Conservation (phyloP, 2,888 invertebrate genomes). For the Drosophila emarginata region DNA sequence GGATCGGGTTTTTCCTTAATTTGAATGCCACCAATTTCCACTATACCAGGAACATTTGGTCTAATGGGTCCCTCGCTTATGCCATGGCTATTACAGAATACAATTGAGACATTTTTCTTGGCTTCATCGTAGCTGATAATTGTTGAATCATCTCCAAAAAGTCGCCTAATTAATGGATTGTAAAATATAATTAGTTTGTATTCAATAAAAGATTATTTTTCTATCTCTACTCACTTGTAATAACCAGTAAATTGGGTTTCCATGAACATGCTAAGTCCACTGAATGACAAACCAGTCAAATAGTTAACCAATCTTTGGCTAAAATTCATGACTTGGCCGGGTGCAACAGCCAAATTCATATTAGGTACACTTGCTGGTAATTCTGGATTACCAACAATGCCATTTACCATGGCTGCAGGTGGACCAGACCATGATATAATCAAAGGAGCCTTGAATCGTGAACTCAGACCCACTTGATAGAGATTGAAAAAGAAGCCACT, state of each 20-base stretch:
- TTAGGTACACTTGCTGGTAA: constrained; percentile 70
- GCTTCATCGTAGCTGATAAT: constrained; percentile 69
- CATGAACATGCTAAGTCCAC: constrained; percentile 21
- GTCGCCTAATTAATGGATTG: constrained; percentile 22
- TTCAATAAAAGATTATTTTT: background rate
- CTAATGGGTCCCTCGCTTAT: constrained; percentile 78
- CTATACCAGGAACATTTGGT: constrained; percentile 77
- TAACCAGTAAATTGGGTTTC: constrained; percentile 35
- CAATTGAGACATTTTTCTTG: constrained; percentile 76
- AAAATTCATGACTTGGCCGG: constrained; percentile 60
- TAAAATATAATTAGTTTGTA: background rate
- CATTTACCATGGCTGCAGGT: constrained; percentile 58
- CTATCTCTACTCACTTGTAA: constrained; percentile 60
- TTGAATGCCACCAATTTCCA: constrained; percentile 82
- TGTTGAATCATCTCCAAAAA: constrained; percentile 42
- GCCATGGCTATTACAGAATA: constrained; percentile 75
- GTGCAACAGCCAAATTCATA: constrained; percentile 42
- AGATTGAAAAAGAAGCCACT: constrained; percentile 79
- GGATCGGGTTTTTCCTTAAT: constrained; percentile 75
- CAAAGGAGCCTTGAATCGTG: constrained; percentile 75
- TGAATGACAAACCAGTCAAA: constrained; percentile 33
- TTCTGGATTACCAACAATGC: constrained; percentile 73
- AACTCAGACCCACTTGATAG: constrained; percentile 73
- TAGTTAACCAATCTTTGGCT: constrained; percentile 61
- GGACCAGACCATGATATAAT: constrained; percentile 66